Evolutionary conservation across 1,140 invertebrate species (phyloP).

Genomic region (Parasteatoda tepidariorum): DNA sequence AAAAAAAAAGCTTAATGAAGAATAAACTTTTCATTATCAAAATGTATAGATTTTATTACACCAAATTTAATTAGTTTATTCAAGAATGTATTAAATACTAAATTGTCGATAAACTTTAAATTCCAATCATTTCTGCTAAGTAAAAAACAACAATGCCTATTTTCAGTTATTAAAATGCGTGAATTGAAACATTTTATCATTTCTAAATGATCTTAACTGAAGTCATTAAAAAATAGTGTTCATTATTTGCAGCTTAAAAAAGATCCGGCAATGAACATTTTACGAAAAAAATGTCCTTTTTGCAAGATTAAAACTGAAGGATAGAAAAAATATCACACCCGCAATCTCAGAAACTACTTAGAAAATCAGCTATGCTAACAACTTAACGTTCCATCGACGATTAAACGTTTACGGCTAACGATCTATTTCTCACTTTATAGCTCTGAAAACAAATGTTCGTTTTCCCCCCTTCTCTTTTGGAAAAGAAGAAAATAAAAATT

Average conservation of each 20-base stretch:
- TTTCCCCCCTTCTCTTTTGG: background rate
- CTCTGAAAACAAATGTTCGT: background rate
- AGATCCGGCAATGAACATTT: background rate
- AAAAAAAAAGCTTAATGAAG: too few relatives aligned
- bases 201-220: background rate
- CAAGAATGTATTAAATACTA: too few relatives aligned
- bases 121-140: too few relatives aligned
- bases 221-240: background rate
- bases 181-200: background rate
- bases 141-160: too few relatives aligned
- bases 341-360: background rate
- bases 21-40: too few relatives aligned
- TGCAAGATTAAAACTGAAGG: too few relatives aligned
- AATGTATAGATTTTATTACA: too few relatives aligned
- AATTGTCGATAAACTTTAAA: too few relatives aligned
- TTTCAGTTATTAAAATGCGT: too few relatives aligned
- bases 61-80: too few relatives aligned
- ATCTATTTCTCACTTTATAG: background rate
- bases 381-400: constrained; percentile 34
- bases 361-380: constrained; percentile 27
- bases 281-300: too few relatives aligned
- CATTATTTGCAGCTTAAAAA: background rate
- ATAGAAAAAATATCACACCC: background rate
- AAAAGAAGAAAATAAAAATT: constrained; percentile 25
- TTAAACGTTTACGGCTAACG: constrained; percentile 18